Conservation (phyloP, 2,888 invertebrate genomes). For the Drosophila borealis region DNA sequence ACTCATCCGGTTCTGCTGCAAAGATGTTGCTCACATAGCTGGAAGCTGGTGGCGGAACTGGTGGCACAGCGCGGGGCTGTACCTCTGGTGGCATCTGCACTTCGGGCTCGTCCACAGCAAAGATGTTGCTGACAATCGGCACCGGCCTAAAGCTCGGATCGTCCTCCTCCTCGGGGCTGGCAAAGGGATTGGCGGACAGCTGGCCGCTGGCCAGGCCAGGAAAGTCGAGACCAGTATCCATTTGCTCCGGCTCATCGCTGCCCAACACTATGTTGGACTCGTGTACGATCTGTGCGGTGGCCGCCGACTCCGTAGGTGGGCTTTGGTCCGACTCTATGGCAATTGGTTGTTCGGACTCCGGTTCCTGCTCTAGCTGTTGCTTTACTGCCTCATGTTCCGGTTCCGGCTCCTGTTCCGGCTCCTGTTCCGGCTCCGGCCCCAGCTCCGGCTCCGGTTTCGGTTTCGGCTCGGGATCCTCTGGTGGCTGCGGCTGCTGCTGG, state of each 20-base stretch:
- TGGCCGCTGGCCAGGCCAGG: slow-evolving; percentile 80
- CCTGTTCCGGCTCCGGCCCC: slow-evolving; percentile 27
- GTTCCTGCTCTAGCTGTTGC: slow-evolving; percentile 30
- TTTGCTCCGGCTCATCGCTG: slow-evolving; percentile 80
- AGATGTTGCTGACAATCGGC: slow-evolving; percentile 71
- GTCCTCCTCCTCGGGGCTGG: slow-evolving; percentile 84
- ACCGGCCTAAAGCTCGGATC: slow-evolving; percentile 69
- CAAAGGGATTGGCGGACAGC: slow-evolving; percentile 86
- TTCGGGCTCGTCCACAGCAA: slow-evolving; percentile 70
- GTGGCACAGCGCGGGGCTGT: slow-evolving; percentile 51
- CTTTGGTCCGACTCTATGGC: slow-evolving; percentile 76
- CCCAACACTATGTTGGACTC: slow-evolving; percentile 67
- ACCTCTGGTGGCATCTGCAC: slow-evolving; percentile 52
- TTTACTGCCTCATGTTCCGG: slow-evolving; percentile 29
- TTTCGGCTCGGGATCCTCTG: slow-evolving; percentile 74
- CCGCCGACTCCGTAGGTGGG: slow-evolving; percentile 79
- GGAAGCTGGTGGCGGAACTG: slow-evolving; percentile 63
- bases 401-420: slow-evolving; percentile 31
- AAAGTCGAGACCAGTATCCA: slow-evolving; percentile 84
- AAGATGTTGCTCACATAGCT: slow-evolving; percentile 79
- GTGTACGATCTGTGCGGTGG: slow-evolving; percentile 65
- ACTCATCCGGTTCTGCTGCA: slow-evolving; percentile 87
- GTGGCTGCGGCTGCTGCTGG: background rate
- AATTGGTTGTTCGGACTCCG: slow-evolving; percentile 24
- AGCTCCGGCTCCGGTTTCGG: slow-evolving; percentile 16